Percentiles rank a stretch among this genome's conserved stretches.
Conservation (phyloP, 2,113 vertebrate species). For the Odocoileus virginianus region DNA sequence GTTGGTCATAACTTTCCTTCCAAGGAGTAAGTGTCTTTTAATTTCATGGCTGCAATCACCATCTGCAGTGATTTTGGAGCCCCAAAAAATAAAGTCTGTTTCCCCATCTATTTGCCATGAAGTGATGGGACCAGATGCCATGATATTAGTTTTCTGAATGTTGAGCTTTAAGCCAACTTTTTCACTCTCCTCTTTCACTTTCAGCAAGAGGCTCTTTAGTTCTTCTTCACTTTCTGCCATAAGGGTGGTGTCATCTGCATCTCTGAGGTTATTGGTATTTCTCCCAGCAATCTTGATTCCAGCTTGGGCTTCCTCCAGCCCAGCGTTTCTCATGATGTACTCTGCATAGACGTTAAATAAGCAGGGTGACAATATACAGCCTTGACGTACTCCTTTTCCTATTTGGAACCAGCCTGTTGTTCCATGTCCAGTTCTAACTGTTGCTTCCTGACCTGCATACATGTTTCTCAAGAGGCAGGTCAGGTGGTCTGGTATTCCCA, state of each 20-base stretch:
- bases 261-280: background rate
- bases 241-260: background rate
- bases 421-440: background rate
- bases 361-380: background rate
- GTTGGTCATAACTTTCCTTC: background rate
- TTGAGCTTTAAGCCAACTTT: background rate
- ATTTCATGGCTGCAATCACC: background rate
- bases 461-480: background rate
- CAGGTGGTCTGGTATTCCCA: background rate
- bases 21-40: background rate
- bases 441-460: background rate
- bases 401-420: background rate
- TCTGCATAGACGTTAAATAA: background rate
- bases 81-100: accelerated
- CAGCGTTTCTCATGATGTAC: background rate
- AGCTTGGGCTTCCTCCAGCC: background rate
- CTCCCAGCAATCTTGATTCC: background rate
- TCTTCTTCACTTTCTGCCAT: background rate
- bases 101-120: background rate
- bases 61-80: background rate
- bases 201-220: background rate
- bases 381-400: background rate
- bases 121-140: background rate
- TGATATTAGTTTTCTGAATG: background rate
- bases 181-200: background rate